Conservation (phyloP, 2,113 vertebrate genomes). For the Pheucticus melanocephalus region DNA sequence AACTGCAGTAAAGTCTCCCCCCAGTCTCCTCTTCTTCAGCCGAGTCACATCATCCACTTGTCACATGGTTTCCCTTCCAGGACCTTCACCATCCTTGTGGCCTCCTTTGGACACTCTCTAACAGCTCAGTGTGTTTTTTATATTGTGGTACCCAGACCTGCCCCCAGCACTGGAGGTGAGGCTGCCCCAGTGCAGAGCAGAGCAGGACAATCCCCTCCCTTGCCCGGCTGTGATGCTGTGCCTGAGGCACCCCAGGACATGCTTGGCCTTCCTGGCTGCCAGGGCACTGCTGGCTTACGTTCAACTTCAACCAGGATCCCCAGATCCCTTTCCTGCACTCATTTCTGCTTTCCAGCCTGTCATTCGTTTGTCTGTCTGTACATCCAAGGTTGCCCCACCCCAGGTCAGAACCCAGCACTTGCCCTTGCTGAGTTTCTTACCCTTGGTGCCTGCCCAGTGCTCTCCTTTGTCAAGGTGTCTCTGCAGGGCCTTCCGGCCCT, state of each 20-base stretch:
- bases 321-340: too few relatives aligned
- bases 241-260: fast-evolving
- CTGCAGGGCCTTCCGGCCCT: not conserved
- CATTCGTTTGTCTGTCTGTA: too few relatives aligned
- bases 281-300: not conserved
- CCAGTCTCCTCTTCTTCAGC: not conserved
- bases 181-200: not conserved
- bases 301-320: too few relatives aligned
- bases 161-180: not conserved
- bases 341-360: too few relatives aligned
- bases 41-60: not conserved
- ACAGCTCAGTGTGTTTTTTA: not conserved
- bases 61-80: fast-evolving
- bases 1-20: not conserved
- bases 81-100: fast-evolving
- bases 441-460: not conserved
- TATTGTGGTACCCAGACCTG: not conserved
- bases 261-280: not conserved
- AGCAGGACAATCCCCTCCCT: not conserved
- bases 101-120: not conserved
- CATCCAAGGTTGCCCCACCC: too few relatives aligned
- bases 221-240: fast-evolving
- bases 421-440: too few relatives aligned
- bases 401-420: too few relatives aligned
- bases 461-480: not conserved